These are phyloP conservation scores for Diaprepes abbreviatus DNA, from an alignment of 2,888 invertebrate species.

Conservation along the genomic window DNA sequence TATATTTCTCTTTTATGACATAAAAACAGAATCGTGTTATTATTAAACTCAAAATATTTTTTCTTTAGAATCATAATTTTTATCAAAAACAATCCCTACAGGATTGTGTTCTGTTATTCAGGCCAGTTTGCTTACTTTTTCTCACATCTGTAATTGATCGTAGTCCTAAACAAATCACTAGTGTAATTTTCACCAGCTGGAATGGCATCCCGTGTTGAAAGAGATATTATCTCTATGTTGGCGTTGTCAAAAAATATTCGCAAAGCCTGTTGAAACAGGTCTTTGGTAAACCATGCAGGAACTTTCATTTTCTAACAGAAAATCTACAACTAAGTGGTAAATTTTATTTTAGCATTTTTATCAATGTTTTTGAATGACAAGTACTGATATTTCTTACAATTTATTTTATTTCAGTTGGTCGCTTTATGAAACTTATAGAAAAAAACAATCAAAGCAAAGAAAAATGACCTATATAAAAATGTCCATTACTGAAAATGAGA, in stretches of 20 bases:
- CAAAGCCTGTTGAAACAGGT: slow-evolving; percentile 57
- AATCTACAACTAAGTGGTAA: too few species aligned
- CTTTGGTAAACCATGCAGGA: slow-evolving; percentile 58
- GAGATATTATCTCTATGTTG: slow-evolving; percentile 53
- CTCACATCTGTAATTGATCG: slow-evolving; percentile 51
- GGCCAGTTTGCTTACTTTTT: slow-evolving; percentile 44
- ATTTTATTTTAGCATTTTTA: too few species aligned
- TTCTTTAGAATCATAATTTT: too few species aligned
- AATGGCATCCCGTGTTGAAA: slow-evolving; percentile 57
- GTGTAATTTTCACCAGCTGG: slow-evolving; percentile 62
- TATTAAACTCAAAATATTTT: too few species aligned
- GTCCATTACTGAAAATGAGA: neutral
- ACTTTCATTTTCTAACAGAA: too few species aligned
- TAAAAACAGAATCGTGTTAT: too few species aligned
- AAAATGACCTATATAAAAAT: slow-evolving; percentile 1
- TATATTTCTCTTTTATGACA: too few species aligned
- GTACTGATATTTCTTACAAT: too few species aligned
- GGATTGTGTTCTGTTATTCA: neutral
- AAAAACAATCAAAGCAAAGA: neutral
- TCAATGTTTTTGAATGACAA: too few species aligned
- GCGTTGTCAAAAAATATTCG: slow-evolving; percentile 53
- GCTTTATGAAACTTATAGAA: too few species aligned
- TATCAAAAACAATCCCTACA: too few species aligned
- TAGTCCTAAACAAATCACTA: slow-evolving; percentile 59
- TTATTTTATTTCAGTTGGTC: too few species aligned